Conservation (phyloP, 2,888 invertebrate genomes). For the Thalpophila matura region DNA sequence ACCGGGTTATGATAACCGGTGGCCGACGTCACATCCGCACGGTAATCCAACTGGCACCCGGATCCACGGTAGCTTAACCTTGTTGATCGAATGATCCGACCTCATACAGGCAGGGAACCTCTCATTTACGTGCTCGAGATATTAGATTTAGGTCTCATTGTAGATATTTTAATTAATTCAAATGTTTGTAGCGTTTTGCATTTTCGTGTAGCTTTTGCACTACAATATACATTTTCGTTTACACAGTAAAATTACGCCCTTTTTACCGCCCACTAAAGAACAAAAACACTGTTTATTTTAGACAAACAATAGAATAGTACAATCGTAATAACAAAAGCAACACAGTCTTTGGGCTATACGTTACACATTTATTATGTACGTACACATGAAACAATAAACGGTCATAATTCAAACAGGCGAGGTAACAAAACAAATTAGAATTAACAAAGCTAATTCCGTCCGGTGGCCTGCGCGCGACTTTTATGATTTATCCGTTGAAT, state of each 20-base stretch:
- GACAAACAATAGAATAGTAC: slow-evolving; percentile 53
- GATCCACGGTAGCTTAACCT: slow-evolving; percentile 53
- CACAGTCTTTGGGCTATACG: slow-evolving; percentile 46
- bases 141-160: slow-evolving; percentile 22
- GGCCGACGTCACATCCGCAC: slow-evolving; percentile 48
- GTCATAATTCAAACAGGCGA: slow-evolving; percentile 61
- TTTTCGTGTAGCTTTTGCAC: not conserved
- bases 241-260: not conserved
- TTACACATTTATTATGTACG: slow-evolving; percentile 61
- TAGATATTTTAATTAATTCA: slow-evolving; percentile 44
- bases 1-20: slow-evolving; percentile 42
- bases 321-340: slow-evolving; percentile 49
- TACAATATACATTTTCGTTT: slow-evolving; percentile 10
- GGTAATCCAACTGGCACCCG: slow-evolving; percentile 48
- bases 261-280: slow-evolving; percentile 24
- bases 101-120: slow-evolving; percentile 29
- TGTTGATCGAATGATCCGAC: slow-evolving; percentile 46
- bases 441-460: slow-evolving; percentile 76
- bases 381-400: slow-evolving; percentile 69
- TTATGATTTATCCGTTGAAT: slow-evolving; percentile 79
- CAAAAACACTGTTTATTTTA: slow-evolving; percentile 43
- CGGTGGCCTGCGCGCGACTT: slow-evolving; percentile 69
- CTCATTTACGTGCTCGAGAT: slow-evolving; percentile 42
- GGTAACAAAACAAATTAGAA: slow-evolving; percentile 74
- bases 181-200: slow-evolving; percentile 4